Evolutionary conservation across 2,888 invertebrate genomes (phyloP).

Genomic region (Hedychridium roseum): DNA sequence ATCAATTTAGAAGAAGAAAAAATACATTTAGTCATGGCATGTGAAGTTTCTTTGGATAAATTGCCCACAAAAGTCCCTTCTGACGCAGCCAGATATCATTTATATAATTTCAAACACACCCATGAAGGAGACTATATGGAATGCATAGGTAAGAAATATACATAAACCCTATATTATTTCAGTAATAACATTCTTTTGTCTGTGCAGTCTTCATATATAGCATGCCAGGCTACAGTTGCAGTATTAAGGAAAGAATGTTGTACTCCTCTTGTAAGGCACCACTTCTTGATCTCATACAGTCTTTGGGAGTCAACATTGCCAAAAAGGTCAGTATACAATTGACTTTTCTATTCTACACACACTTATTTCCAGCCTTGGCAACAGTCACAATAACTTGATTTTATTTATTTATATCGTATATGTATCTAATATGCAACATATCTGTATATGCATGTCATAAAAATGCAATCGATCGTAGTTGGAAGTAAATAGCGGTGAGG

Average conservation of each 20-base stretch:
- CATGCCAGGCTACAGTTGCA: constrained; percentile 95
- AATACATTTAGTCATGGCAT: constrained; percentile 82
- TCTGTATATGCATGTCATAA: neutral
- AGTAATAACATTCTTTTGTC: constrained; percentile 7
- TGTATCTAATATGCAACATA: neutral
- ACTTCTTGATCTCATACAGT: constrained; percentile 83
- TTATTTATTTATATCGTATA: neutral
- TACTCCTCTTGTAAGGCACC: constrained; percentile 98
- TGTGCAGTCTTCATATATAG: constrained; percentile 94
- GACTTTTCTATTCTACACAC: constrained; percentile 2
- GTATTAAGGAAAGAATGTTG: constrained; percentile 97
- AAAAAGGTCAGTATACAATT: constrained; percentile 78
- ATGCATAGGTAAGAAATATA: constrained; percentile 74
- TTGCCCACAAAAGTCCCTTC: constrained; percentile 83
- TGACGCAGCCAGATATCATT: constrained; percentile 89
- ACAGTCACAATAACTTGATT: neutral
- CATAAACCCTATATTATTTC: constrained; percentile 7
- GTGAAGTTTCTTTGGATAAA: constrained; percentile 73
- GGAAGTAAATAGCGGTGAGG: constrained; percentile 61
- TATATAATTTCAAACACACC: constrained; percentile 89
- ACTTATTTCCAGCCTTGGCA: too few species aligned
- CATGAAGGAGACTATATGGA: constrained; percentile 92
- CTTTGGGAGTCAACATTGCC: constrained; percentile 78
- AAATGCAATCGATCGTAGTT: constrained; percentile 47
- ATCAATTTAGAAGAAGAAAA: constrained; percentile 89